phyloP scores from a whole-genome alignment of 2,797 vertebrate genomes.

The Fistularia commersonii region DNA sequence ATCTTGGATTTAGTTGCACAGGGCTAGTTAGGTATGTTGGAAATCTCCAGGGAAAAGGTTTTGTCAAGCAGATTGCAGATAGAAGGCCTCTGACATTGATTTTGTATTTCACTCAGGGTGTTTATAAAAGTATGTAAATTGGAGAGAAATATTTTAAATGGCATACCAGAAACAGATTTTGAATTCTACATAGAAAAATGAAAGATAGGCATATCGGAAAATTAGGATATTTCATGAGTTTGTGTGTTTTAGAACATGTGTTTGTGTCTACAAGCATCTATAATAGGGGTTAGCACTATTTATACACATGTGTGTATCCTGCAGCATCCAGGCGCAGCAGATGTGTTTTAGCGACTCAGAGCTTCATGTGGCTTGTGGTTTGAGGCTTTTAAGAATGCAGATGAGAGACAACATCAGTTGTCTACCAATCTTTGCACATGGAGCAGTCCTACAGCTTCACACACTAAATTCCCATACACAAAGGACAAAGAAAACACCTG shows the following conservation, averaged over 20 bases:
- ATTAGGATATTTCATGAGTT: neutral
- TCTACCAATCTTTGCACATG: conserved; percentile 20
- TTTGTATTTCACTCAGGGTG: too few relatives aligned
- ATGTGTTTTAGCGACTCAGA: conserved; percentile 39
- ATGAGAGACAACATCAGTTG: conserved; percentile 15
- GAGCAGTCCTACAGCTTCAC: conserved; percentile 1
- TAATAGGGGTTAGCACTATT: conserved; percentile 1
- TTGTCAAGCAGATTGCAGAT: neutral
- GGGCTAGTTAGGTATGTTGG: conserved; percentile 19
- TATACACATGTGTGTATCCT: conserved; percentile 22
- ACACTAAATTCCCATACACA: neutral
- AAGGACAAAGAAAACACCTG: conserved; percentile 11
- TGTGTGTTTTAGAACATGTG: conserved; percentile 1
- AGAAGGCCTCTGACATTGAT: neutral
- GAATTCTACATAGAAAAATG: too few relatives aligned
- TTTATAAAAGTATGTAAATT: too few relatives aligned
- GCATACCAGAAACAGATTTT: too few relatives aligned
- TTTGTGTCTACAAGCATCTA: conserved; percentile 17
- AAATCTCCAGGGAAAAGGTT: conserved; percentile 13
- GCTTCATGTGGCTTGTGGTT: conserved; percentile 46
- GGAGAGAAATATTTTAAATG: neutral
- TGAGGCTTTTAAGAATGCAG: conserved; percentile 26
- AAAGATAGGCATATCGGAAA: too few relatives aligned
- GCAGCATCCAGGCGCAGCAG: conserved; percentile 41
- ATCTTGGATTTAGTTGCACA: conserved; percentile 10